Evolutionary conservation across 2,113 vertebrate genomes (phyloP).

Genomic region (Shinisaurus crocodilurus): DNA sequence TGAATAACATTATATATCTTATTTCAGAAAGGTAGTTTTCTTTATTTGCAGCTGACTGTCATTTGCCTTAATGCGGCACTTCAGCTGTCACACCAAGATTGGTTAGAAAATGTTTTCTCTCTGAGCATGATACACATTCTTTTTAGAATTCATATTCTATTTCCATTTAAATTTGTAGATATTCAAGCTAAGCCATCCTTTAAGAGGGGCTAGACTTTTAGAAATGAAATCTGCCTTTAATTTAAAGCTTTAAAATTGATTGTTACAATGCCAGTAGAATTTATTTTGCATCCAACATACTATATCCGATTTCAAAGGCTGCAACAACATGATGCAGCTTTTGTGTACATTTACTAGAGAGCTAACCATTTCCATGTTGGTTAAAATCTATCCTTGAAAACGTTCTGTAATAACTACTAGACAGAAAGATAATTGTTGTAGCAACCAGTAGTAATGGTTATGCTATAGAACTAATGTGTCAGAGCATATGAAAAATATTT

Average conservation of each 20-base stretch:
- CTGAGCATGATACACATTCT: slow-evolving; percentile 8
- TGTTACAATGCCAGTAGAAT: slow-evolving; percentile 78
- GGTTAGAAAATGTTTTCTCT: slow-evolving; percentile 36
- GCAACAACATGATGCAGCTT: slow-evolving; percentile 66
- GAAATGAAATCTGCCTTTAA: slow-evolving; percentile 72
- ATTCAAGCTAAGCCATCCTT: slow-evolving; percentile 54
- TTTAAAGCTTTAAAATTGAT: slow-evolving; percentile 73
- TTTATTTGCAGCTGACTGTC: slow-evolving; percentile 17
- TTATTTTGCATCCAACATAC: slow-evolving; percentile 65
- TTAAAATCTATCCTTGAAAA: slow-evolving; percentile 52
- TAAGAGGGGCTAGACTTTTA: slow-evolving; percentile 58
- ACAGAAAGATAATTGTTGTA: slow-evolving; percentile 60
- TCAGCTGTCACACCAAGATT: background rate
- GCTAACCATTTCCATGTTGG: slow-evolving; percentile 69
- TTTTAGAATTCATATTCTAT: slow-evolving; percentile 30
- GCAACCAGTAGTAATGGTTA: slow-evolving; percentile 52
- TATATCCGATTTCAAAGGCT: slow-evolving; percentile 79
- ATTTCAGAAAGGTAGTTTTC: background rate
- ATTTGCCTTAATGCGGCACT: slow-evolving; percentile 20
- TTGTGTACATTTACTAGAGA: slow-evolving; percentile 68
- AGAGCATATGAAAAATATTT: slow-evolving; percentile 72
- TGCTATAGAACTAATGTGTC: slow-evolving; percentile 58
- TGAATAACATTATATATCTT: background rate
- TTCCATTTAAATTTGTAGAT: slow-evolving; percentile 55
- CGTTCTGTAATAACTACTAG: slow-evolving; percentile 59